Conservation (phyloP, 2,797 vertebrate species). For the Falco peregrinus region DNA sequence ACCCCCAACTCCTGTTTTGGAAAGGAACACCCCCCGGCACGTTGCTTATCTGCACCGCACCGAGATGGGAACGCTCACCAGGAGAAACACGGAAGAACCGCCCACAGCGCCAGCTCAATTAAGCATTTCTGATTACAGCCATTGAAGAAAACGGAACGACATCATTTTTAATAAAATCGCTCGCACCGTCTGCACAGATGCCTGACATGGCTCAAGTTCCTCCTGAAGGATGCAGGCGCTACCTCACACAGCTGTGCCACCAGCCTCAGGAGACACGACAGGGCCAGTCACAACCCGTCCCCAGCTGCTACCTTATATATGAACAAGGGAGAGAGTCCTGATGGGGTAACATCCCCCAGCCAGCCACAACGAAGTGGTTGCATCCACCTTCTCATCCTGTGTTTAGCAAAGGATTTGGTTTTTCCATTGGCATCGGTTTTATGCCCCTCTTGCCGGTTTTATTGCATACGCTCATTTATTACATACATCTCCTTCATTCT, state of each 20-base stretch:
- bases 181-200: background rate
- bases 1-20: background rate
- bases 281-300: background rate
- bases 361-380: fast-evolving
- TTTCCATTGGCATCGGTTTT: background rate
- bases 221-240: no score
- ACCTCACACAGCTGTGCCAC: fast-evolving
- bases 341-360: no score
- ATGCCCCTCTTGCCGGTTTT: background rate
- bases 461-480: no score
- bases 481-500: background rate
- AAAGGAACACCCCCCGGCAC: fast-evolving
- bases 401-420: background rate
- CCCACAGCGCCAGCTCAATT: no score
- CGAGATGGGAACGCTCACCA: background rate
- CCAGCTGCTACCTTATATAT: fast-evolving
- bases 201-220: background rate
- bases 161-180: no score
- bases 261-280: background rate
- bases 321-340: background rate
- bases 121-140: background rate
- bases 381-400: background rate
- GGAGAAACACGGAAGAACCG: no score
- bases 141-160: background rate
- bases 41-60: background rate